phyloP scores from a whole-genome alignment of 2,113 vertebrate species.

The Amia ocellicauda region DNA sequence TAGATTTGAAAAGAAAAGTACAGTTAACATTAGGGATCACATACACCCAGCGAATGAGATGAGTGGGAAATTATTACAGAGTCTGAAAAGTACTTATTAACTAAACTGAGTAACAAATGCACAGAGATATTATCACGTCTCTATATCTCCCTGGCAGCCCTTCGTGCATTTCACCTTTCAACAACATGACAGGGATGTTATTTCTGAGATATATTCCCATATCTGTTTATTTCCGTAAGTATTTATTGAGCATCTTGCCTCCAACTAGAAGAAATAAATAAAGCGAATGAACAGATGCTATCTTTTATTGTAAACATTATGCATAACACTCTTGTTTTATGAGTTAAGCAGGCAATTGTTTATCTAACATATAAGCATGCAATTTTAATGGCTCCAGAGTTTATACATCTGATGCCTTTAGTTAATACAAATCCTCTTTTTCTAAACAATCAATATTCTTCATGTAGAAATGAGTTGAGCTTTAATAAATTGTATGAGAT shows the following conservation, averaged over 20 bases:
- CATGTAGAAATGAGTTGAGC: constrained; percentile 61
- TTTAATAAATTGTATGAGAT: constrained; percentile 64
- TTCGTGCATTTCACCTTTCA: constrained; percentile 77
- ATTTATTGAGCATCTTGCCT: constrained; percentile 84
- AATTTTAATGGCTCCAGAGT: constrained; percentile 50
- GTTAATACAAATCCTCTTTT: constrained; percentile 32
- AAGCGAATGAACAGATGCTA: constrained; percentile 92
- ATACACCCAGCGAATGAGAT: constrained; percentile 12
- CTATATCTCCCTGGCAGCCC: constrained; percentile 71
- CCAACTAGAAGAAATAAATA: constrained; percentile 88
- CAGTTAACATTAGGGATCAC: constrained; percentile 15
- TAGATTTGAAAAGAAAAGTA: constrained; percentile 12
- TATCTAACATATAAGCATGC: constrained; percentile 52
- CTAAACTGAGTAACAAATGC: constrained; percentile 66
- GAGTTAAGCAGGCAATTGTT: constrained; percentile 61
- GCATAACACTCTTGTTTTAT: constrained; percentile 67
- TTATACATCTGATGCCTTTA: constrained; percentile 39
- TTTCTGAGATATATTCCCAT: constrained; percentile 84
- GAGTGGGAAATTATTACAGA: constrained; percentile 12
- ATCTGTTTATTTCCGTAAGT: constrained; percentile 77
- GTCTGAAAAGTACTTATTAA: constrained; percentile 27
- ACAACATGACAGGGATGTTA: constrained; percentile 76
- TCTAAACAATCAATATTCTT: constrained; percentile 49
- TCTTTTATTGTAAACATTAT: constrained; percentile 84
- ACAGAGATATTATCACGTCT: constrained; percentile 67